A percentile compares a stretch with the other conserved stretches of the same genome.
These are phyloP conservation scores for Tinea trinotella DNA, from an alignment of 2,888 invertebrate species.

Conservation along the genomic window DNA sequence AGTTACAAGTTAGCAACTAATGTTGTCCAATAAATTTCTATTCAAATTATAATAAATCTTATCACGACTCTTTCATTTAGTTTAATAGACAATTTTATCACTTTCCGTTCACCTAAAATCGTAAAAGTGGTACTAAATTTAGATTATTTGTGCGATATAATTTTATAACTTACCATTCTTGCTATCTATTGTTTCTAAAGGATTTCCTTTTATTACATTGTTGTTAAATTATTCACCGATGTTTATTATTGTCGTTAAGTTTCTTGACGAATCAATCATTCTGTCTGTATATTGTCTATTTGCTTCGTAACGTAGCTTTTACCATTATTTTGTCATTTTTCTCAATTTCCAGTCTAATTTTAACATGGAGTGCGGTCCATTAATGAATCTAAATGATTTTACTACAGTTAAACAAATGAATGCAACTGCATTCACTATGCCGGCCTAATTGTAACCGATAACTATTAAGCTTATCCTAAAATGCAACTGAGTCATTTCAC, in stretches of 20 bases:
- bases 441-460: no score
- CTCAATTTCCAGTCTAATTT: no score
- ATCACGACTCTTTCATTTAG: neutral
- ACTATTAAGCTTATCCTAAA: no score
- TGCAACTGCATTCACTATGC: no score
- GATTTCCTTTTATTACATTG: constrained; percentile 11
- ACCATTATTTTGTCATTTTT: no score
- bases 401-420: no score
- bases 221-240: constrained; percentile 6
- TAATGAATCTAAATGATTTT: no score
- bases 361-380: no score
- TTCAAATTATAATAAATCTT: constrained; percentile 9
- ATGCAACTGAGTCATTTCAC: no score
- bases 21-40: neutral
- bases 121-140: neutral
- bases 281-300: neutral
- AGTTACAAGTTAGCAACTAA: neutral
- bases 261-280: constrained; percentile 7
- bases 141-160: constrained; percentile 14
- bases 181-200: neutral
- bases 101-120: constrained; percentile 3
- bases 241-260: constrained; percentile 15
- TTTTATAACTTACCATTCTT: neutral
- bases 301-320: neutral
- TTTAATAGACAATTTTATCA: constrained; percentile 12